Percentiles rank a stretch among this genome's conserved stretches.
Conservation (phyloP, 2,888 invertebrate genomes). For the Eumerus sabulonum region DNA sequence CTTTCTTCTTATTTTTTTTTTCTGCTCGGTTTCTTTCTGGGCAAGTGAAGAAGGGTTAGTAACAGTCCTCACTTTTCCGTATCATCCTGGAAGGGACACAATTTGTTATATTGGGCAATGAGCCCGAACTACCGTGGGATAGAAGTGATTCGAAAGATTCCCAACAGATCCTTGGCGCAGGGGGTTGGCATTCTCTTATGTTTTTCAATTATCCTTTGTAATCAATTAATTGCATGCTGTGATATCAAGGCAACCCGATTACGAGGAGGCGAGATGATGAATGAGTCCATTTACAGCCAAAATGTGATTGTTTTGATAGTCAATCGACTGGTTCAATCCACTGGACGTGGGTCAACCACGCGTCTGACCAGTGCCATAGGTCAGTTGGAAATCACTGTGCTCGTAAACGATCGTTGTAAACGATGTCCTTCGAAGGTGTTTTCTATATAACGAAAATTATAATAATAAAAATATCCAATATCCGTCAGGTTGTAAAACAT, state of each 20-base stretch:
- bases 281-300: too few relatives aligned
- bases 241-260: conserved; percentile 53
- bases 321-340: conserved; percentile 1
- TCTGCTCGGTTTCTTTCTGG: too few relatives aligned
- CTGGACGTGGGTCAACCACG: conserved; percentile 61
- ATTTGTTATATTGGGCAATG: conserved; percentile 63
- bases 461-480: too few relatives aligned
- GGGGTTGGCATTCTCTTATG: conserved; percentile 10
- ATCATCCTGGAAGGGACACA: conserved; percentile 19
- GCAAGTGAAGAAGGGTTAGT: conserved; percentile 48
- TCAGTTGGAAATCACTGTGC: too few relatives aligned
- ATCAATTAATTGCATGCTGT: conserved; percentile 77
- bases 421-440: too few relatives aligned
- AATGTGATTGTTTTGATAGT: conserved; percentile 2
- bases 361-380: conserved; percentile 44
- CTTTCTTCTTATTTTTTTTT: conserved; percentile 12
- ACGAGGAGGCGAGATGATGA: conserved; percentile 12
- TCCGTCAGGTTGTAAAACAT: too few relatives aligned
- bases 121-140: conserved; percentile 63
- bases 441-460: too few relatives aligned
- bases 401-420: too few relatives aligned
- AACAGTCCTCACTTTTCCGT: too few relatives aligned
- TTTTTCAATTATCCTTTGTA: conserved; percentile 69
- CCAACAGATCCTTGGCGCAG: conserved; percentile 23
- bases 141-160: conserved; percentile 48